Base-by-base conservation (phyloP, 2,888 invertebrate species). In the Protula sp. region DNA sequence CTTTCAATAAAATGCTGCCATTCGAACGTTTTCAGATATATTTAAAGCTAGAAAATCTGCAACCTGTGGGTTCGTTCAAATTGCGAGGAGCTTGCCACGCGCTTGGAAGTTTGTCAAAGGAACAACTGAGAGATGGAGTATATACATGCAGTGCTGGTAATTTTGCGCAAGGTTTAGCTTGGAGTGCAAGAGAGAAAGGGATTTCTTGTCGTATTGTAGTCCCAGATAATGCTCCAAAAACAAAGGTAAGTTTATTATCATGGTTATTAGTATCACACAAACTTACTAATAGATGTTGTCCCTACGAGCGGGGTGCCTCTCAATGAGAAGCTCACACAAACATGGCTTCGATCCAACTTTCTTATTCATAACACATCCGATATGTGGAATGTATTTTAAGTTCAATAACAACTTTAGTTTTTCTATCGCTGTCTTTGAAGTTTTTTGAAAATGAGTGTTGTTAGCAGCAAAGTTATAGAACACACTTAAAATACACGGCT, bases 71-170 rank as follows among this genome's bases (percentile, higher is more conserved):
- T n/a, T 74, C 75, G 29, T 78, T 77, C 64, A 78, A 78, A 60
- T 55, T 75, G 4, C 64, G 78, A 30, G 75, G 75, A 4, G 76
- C 78, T 4, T 68, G 67, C 54, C 76, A 76, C 65, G 75, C 73
- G 14, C 62, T 78, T 2, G 56, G 64, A n/a, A 30, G n/a, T 4
- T 29, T 58, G 4, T 3, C 53, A 2, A 3, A 4, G 3, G 58
- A 64, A 1, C 58, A 67, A 28, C 47, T 74, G 2, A 55, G 62
- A 26, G 56, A 65, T 28, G 75, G 77, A 1, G 73, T 78, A 1
- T 75, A 71, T 58, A 76, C 76, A n/a, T 72, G 74, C 4, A 77
- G 77, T 64, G 73, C 74, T 3, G 78, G 78, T 1, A 78, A 78
- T 59, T 77, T 78, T 65, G 76, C 76, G 3, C 75, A 74, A 61